Percentiles rank a stretch among this genome's conserved stretches.
Evolutionary conservation across 2,888 invertebrate species (phyloP).

Genomic region (Lepidocyrtoides sp.): DNA sequence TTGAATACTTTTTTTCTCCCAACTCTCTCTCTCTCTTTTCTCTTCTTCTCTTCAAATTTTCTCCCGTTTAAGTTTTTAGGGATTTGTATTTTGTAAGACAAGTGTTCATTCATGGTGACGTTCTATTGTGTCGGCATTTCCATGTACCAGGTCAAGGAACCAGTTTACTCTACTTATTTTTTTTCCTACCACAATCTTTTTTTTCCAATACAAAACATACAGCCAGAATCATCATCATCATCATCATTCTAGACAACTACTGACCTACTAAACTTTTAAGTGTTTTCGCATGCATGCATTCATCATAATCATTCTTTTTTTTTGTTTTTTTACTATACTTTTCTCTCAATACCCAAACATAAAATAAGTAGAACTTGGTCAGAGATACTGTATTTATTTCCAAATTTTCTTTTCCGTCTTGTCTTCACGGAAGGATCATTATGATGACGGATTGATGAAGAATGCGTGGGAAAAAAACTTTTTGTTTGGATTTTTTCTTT

Average conservation of each 20-base stretch:
- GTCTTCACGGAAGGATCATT: background rate
- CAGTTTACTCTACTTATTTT: background rate
- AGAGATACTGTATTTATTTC: no score
- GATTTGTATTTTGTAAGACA: background rate
- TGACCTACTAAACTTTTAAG: slow-evolving; percentile 53
- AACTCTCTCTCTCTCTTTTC: background rate
- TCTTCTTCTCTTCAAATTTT: background rate
- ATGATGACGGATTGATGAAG: background rate
- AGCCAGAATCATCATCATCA: background rate
- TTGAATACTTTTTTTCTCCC: background rate
- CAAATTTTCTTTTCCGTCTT: background rate
- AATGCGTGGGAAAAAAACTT: background rate
- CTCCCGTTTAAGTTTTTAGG: background rate
- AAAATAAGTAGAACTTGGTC: background rate
- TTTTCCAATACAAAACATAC: background rate
- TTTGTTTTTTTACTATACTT: background rate
- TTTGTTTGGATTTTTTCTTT: background rate
- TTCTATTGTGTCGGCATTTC: background rate
- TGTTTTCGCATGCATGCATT: slow-evolving; percentile 24
- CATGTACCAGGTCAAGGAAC: slow-evolving; percentile 11
- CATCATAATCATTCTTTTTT: background rate
- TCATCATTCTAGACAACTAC: background rate
- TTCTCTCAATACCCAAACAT: background rate
- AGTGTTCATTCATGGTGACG: background rate
- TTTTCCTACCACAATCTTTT: background rate